Conservation (phyloP, 2,888 invertebrate genomes). For the Scaptomyza reducta region DNA sequence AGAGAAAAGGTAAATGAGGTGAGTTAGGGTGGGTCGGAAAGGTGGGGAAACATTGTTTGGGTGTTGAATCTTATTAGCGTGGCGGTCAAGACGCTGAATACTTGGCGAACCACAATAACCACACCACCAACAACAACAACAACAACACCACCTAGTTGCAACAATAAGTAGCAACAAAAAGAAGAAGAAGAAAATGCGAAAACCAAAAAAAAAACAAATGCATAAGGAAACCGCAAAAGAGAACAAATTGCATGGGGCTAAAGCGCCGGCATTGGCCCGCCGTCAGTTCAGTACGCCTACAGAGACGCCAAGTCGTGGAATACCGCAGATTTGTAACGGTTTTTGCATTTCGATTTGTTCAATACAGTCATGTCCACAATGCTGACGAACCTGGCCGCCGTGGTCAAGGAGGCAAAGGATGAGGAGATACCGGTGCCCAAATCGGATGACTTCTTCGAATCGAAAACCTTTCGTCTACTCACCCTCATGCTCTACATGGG, state of each 20-base stretch:
- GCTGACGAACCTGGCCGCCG: slow-evolving; percentile 53
- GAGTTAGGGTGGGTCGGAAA: neutral
- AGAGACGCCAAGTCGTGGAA: slow-evolving; percentile 58
- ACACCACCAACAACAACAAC: slow-evolving; percentile 23
- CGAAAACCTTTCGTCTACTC: slow-evolving; percentile 80
- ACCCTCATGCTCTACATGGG: slow-evolving; percentile 81
- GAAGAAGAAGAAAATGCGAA: no score
- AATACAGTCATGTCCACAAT: neutral
- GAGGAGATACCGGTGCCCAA: slow-evolving; percentile 78
- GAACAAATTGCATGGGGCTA: slow-evolving; percentile 22
- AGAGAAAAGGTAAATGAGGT: neutral
- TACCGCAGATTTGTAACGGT: slow-evolving; percentile 42
- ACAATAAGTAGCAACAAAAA: no score
- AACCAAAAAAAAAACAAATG: slow-evolving; percentile 2
- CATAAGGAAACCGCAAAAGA: slow-evolving; percentile 35
- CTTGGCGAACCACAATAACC: slow-evolving; percentile 33
- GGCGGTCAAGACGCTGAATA: slow-evolving; percentile 59
- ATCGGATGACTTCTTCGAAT: slow-evolving; percentile 79
- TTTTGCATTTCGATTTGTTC: neutral
- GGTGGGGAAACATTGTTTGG: neutral
- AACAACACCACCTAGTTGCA: neutral
- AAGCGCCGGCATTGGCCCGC: slow-evolving; percentile 15
- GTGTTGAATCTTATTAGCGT: slow-evolving; percentile 69
- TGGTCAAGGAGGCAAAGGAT: slow-evolving; percentile 67
- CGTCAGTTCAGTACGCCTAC: slow-evolving; percentile 57